Percentiles rank a stretch among this genome's conserved stretches.
Evolutionary conservation across 2,113 vertebrate genomes (phyloP).

Genomic region (Ovis aries): ARS-UI_Ramb_v3.0 NC_056056.1:69602001-69602500

Average conservation of each 20-base stretch:
- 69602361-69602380: neutral
- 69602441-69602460: neutral
- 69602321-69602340: neutral
- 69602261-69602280: neutral
- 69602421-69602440: neutral
- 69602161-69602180: neutral
- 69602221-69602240: neutral
- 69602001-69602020: neutral
- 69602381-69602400: neutral
- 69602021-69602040: neutral
- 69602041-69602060: slow-evolving; percentile 2
- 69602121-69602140: neutral
- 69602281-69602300: neutral
- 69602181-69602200: neutral
- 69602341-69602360: neutral
- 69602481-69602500: slow-evolving; percentile 4
- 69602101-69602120: neutral
- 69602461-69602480: slow-evolving; percentile 16
- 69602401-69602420: neutral
- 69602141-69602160: neutral
- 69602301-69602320: neutral
- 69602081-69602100: too few species aligned
- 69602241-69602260: neutral
- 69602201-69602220: neutral
- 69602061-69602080: neutral